These are phyloP conservation scores for Augiades crinisus DNA, from an alignment of 2,888 invertebrate genomes.

Conservation along the genomic window DNA sequence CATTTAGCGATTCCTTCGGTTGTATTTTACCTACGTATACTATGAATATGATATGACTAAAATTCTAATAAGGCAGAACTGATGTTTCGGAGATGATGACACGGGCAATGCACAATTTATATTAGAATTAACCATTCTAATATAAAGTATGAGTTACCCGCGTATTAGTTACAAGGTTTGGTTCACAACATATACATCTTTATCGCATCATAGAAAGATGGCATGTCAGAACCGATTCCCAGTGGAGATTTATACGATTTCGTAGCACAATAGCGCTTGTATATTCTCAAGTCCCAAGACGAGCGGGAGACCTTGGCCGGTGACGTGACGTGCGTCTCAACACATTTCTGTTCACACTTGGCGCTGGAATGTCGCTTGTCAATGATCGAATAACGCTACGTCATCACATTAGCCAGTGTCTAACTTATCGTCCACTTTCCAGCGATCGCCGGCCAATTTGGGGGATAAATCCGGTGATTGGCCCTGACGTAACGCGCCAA, in stretches of 20 bases:
- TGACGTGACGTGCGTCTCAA: slow-evolving; percentile 70
- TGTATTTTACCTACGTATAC: no score
- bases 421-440: slow-evolving; percentile 46
- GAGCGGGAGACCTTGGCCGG: slow-evolving; percentile 66
- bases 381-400: slow-evolving; percentile 76
- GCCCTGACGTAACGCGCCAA: slow-evolving; percentile 52
- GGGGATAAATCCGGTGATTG: slow-evolving; percentile 55
- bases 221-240: not conserved
- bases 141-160: no score
- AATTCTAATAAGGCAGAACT: no score
- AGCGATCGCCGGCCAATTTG: slow-evolving; percentile 51
- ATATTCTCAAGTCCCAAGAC: slow-evolving; percentile 52
- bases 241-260: not conserved
- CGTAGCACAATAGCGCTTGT: not conserved
- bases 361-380: slow-evolving; percentile 78
- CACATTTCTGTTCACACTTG: slow-evolving; percentile 68
- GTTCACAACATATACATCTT: no score
- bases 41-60: no score
- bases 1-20: no score
- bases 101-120: no score
- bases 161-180: no score
- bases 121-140: no score
- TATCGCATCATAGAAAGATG: not conserved
- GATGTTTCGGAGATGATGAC: no score
- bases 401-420: slow-evolving; percentile 59